Conservation (phyloP, 2,888 invertebrate genomes). For the Cantharis rufa region DNA sequence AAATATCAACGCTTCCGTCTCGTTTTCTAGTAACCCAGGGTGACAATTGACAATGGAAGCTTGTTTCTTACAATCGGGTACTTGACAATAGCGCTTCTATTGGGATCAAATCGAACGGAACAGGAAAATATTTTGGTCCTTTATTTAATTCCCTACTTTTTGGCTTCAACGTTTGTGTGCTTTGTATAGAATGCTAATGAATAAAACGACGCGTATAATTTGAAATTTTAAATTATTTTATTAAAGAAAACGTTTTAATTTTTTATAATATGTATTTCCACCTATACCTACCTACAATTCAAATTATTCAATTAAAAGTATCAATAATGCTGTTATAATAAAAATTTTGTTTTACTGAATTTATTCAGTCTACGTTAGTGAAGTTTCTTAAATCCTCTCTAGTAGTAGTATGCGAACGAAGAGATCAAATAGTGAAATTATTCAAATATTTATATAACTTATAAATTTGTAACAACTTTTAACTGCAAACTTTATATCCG, state of each 20-base stretch:
- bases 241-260: background rate
- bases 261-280: background rate
- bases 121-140: slow-evolving; percentile 27
- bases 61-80: slow-evolving; percentile 25
- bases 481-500: too few species aligned
- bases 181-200: slow-evolving; percentile 24
- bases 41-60: slow-evolving; percentile 29
- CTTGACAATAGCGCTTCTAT: slow-evolving; percentile 26
- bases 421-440: too few species aligned
- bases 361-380: too few species aligned
- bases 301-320: background rate
- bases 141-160: slow-evolving; percentile 30
- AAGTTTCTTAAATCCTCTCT: too few species aligned
- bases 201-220: slow-evolving; percentile 16
- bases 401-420: too few species aligned
- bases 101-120: slow-evolving; percentile 29
- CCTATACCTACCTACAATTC: background rate
- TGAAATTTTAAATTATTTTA: background rate
- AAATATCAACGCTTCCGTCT: slow-evolving; percentile 23
- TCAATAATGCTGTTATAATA: too few species aligned
- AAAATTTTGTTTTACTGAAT: too few species aligned
- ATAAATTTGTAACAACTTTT: too few species aligned
- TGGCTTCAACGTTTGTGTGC: slow-evolving; percentile 17
- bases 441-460: too few species aligned
- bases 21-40: slow-evolving; percentile 22